These are phyloP conservation scores for Athene noctua DNA, from an alignment of 2,113 vertebrate species.

Conservation along the genomic window DNA sequence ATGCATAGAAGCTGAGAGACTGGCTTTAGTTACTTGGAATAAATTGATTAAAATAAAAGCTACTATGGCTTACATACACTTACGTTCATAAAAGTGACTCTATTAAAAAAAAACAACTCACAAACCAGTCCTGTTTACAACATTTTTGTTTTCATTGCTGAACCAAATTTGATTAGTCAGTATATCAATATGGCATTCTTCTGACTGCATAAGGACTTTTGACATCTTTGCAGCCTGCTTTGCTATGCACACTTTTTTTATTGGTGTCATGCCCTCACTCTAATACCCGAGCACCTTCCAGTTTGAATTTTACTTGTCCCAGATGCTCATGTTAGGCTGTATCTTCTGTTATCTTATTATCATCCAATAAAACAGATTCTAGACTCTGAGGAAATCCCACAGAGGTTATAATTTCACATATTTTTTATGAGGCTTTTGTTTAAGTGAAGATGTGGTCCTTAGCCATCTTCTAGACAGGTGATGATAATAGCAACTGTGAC, in stretches of 20 bases:
- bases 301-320: not conserved
- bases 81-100: not conserved
- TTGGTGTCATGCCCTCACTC: not conserved
- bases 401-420: not conserved
- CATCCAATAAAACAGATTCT: not conserved
- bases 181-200: not conserved
- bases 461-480: not conserved
- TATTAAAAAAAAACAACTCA: not conserved
- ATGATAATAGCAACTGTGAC: not conserved
- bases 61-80: not conserved
- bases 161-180: not conserved
- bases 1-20: not conserved
- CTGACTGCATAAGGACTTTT: not conserved
- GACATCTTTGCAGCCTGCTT: not conserved
- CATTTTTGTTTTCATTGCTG: not conserved
- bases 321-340: not conserved
- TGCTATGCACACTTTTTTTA: not conserved
- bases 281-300: not conserved
- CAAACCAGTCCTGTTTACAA: not conserved
- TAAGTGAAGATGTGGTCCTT: not conserved
- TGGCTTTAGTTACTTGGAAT: conserved; percentile 31
- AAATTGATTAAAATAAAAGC: not conserved
- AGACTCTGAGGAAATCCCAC: not conserved
- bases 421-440: not conserved
- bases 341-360: not conserved